Conservation (phyloP, 2,888 invertebrate genomes). For the Ectropis crepuscularia region DNA sequence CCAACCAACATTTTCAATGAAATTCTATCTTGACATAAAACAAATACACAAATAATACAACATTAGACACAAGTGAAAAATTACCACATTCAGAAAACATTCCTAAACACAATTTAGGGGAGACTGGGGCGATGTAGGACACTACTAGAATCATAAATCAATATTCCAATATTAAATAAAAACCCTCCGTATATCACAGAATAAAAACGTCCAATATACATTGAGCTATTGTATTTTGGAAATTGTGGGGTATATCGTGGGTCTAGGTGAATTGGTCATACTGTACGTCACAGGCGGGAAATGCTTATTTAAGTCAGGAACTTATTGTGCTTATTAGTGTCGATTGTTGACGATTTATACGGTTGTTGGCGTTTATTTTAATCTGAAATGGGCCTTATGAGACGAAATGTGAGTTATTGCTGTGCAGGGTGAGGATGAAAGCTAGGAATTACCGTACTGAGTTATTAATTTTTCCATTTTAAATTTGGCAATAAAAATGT, state of each 20-base stretch:
- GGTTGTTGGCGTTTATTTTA: slow-evolving; percentile 50
- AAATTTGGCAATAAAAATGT: too few relatives aligned
- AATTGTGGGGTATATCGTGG: slow-evolving; percentile 38
- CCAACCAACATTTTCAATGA: background rate
- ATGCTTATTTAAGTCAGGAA: slow-evolving; percentile 71
- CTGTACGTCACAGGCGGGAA: slow-evolving; percentile 66
- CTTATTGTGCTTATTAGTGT: slow-evolving; percentile 71
- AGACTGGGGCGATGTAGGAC: slow-evolving; percentile 57
- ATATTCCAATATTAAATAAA: slow-evolving; percentile 80
- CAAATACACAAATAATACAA: slow-evolving; percentile 23
- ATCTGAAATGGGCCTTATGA: slow-evolving; percentile 37
- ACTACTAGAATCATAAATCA: slow-evolving; percentile 71
- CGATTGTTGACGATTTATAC: slow-evolving; percentile 62
- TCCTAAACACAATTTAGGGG: slow-evolving; percentile 63
- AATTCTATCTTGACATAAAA: slow-evolving; percentile 1
- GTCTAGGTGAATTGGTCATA: slow-evolving; percentile 49
- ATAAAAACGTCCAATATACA: slow-evolving; percentile 60
- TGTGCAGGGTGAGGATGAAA: slow-evolving; percentile 21
- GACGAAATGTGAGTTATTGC: slow-evolving; percentile 28
- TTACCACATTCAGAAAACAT: slow-evolving; percentile 55
- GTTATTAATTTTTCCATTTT: too few relatives aligned
- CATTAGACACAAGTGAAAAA: slow-evolving; percentile 56
- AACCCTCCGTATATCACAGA: slow-evolving; percentile 71
- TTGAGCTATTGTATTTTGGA: slow-evolving; percentile 47
- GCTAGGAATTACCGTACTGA: background rate